Evolutionary conservation across 2,888 invertebrate genomes (phyloP), one percentile per base, ranked within the genome.

Genomic region (Chirona hameri): DNA sequence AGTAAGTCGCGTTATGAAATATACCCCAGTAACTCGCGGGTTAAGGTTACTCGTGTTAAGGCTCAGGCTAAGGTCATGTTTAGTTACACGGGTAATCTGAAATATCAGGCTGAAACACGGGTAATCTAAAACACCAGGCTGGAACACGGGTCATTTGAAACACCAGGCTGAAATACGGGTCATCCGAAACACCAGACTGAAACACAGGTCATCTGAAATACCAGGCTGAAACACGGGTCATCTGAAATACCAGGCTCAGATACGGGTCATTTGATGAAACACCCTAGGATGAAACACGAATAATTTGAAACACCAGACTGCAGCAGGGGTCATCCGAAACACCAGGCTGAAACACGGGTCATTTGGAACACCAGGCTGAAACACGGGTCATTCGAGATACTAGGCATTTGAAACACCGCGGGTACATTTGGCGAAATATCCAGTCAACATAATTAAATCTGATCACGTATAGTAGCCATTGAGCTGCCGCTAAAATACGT

Each of bases 241-340:
- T 14, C 57, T n/a, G n/a, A n/a, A n/a, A n/a, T n/a, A n/a, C n/a
- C n/a, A n/a, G n/a, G n/a, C n/a, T n/a, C n/a, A n/a, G n/a, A n/a
- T n/a, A n/a, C n/a, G n/a, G n/a, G n/a, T n/a, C n/a, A n/a, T n/a
- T n/a, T 24, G 81, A 15, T n/a, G 81, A 18, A n/a, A 3, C 14
- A 55, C 55, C 18, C 2, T 7, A 39, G 7, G 39, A 2, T 39
- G 39, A 39, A 39, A n/a, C n/a, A n/a, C n/a, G n/a, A n/a, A n/a
- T n/a, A 14, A 96, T 95, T 86, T 94, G 92, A 88, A 95, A 95
- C 29, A 95, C 95, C 84, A 95, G 89, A 87, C 94, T 94, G 88
- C 85, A 88, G 85, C 9, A 27, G 4, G 21, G 7, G 21, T 24
- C 57, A 18, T 18, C 2, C 2, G 12, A 18, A 95, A 95, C 29